Percentiles rank a stretch among this genome's conserved stretches.
These are phyloP conservation scores for Siniperca chuatsi DNA, from an alignment of 2,113 vertebrate species.

Conservation along the genomic window DNA sequence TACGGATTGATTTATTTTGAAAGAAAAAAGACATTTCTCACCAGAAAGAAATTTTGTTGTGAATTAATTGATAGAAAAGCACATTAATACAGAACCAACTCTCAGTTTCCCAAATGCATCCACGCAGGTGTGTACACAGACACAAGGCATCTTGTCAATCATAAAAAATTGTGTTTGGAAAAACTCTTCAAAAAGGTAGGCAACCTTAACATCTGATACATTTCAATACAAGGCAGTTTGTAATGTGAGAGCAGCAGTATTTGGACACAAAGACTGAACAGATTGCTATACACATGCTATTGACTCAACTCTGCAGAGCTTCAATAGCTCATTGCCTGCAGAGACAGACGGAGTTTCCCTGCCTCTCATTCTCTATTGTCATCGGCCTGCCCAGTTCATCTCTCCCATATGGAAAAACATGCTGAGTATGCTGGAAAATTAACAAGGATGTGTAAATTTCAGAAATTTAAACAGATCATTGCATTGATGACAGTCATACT, in stretches of 20 bases:
- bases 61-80: background rate
- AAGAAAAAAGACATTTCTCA: background rate
- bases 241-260: constrained; percentile 22
- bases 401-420: constrained; percentile 24
- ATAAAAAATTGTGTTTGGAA: background rate
- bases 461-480: constrained; percentile 37
- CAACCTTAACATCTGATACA: constrained; percentile 10
- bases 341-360: constrained; percentile 48
- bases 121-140: background rate
- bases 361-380: constrained; percentile 40
- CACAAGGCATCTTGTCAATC: background rate
- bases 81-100: constrained; percentile 7
- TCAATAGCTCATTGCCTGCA: constrained; percentile 49
- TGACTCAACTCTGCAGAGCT: constrained; percentile 67
- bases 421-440: constrained; percentile 40
- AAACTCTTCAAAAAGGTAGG: constrained; percentile 13
- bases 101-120: background rate
- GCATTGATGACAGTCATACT: constrained; percentile 16
- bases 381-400: constrained; percentile 39
- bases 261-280: constrained; percentile 51
- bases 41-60: constrained; percentile 1
- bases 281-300: constrained; percentile 66
- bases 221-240: constrained; percentile 2
- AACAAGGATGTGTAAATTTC: constrained; percentile 5
- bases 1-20: background rate